Evolutionary conservation across 2,113 vertebrate genomes (phyloP).

Genomic region (Tachysurus fulvidraco): DNA sequence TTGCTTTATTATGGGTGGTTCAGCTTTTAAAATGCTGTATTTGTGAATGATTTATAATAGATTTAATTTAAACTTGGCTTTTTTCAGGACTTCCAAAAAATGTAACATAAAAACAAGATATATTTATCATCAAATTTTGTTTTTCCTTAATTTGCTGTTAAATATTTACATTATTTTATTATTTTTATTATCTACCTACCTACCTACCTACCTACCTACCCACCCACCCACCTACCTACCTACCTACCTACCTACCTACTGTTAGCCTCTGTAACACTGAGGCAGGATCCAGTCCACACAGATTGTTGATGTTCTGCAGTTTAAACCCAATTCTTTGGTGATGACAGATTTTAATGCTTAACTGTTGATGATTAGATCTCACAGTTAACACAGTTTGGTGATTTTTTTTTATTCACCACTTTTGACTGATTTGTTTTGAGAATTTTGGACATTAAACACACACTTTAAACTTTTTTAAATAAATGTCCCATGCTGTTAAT

Average conservation of each 20-base stretch:
- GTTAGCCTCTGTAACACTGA: background rate
- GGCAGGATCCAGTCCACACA: background rate
- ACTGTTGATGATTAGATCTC: background rate
- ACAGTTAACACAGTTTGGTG: background rate
- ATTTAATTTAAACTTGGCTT: background rate
- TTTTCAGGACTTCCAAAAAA: no score
- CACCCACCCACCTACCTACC: no score
- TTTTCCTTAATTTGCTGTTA: no score
- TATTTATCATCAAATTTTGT: no score
- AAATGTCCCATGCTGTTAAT: background rate
- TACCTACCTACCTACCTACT: no score
- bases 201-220: no score
- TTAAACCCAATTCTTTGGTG: no score
- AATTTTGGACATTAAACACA: no score
- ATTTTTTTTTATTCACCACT: background rate
- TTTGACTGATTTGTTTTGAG: background rate
- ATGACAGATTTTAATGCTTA: background rate
- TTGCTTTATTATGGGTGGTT: background rate
- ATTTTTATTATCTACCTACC: background rate
- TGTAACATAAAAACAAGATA: background rate
- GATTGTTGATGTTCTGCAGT: no score
- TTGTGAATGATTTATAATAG: background rate
- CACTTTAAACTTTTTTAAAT: background rate
- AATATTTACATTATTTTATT: no score
- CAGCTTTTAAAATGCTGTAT: background rate